These are phyloP conservation scores for Micoletzkya japonica DNA, from an alignment of 2,888 invertebrate genomes.

Conservation along the genomic window DNA sequence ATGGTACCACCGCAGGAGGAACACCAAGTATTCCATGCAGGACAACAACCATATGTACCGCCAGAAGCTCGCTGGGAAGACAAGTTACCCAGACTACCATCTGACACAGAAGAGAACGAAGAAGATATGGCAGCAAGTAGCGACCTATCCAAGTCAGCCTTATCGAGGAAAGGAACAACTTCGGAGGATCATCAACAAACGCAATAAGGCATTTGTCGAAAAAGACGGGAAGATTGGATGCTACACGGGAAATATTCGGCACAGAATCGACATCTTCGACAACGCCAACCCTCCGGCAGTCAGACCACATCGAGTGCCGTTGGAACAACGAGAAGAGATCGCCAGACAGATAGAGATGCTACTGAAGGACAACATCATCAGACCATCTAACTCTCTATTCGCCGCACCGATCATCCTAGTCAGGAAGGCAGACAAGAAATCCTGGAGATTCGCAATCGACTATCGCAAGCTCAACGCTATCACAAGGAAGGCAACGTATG, in stretches of 20 bases:
- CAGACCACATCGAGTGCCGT: neutral
- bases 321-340: neutral
- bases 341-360: neutral
- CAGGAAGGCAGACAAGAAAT: neutral
- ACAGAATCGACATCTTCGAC: neutral
- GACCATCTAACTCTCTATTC: neutral
- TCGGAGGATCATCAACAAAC: neutral
- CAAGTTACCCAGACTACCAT: neutral
- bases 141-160: neutral
- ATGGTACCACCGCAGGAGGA: neutral
- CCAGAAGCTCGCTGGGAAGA: slow-evolving; percentile 22
- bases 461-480: neutral
- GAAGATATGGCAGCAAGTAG: neutral
- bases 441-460: neutral
- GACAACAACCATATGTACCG: neutral
- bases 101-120: neutral
- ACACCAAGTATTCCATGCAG: neutral
- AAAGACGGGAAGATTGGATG: neutral
- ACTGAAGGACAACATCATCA: neutral
- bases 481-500: neutral
- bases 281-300: neutral
- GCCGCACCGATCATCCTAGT: slow-evolving; percentile 6
- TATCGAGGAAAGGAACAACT: neutral
- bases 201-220: neutral
- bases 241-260: neutral